Evolutionary conservation across 2,797 vertebrate genomes (phyloP).

Genomic region (Chelmon rostratus): DNA sequence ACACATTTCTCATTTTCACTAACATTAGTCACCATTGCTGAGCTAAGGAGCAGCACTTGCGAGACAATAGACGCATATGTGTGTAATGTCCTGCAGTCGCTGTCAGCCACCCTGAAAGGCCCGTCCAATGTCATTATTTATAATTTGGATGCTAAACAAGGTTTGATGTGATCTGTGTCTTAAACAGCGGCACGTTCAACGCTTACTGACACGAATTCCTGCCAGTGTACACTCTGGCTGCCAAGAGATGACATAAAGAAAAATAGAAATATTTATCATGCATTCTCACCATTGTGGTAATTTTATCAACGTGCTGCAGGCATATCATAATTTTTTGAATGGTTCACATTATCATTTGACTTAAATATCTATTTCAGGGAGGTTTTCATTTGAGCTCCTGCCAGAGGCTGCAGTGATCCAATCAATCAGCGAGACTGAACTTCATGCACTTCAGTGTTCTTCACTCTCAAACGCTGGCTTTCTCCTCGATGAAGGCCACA

Average conservation of each 20-base stretch:
- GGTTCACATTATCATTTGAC: slow-evolving; percentile 59
- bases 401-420: slow-evolving; percentile 65
- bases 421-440: slow-evolving; percentile 67
- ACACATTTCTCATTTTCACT: slow-evolving; percentile 87
- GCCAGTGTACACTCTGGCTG: slow-evolving; percentile 9
- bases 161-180: slow-evolving; percentile 57
- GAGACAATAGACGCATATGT: slow-evolving; percentile 70
- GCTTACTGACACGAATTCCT: slow-evolving; percentile 28
- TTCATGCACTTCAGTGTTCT: slow-evolving; percentile 55
- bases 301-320: slow-evolving; percentile 64
- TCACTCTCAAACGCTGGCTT: slow-evolving; percentile 44
- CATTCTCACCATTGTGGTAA: slow-evolving; percentile 41
- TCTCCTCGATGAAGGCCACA: slow-evolving; percentile 41
- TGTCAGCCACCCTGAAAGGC: slow-evolving; percentile 57
- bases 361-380: slow-evolving; percentile 60
- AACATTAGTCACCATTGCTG: slow-evolving; percentile 86
- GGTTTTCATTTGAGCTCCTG: slow-evolving; percentile 59
- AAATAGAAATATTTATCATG: slow-evolving; percentile 44
- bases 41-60: slow-evolving; percentile 65
- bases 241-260: slow-evolving; percentile 39
- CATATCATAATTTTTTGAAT: slow-evolving; percentile 44
- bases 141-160: slow-evolving; percentile 54
- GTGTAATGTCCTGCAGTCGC: slow-evolving; percentile 60
- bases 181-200: slow-evolving; percentile 21
- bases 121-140: slow-evolving; percentile 57